phyloP scores from a whole-genome alignment of 2,888 invertebrate species.

The Melanargia galathea region DNA sequence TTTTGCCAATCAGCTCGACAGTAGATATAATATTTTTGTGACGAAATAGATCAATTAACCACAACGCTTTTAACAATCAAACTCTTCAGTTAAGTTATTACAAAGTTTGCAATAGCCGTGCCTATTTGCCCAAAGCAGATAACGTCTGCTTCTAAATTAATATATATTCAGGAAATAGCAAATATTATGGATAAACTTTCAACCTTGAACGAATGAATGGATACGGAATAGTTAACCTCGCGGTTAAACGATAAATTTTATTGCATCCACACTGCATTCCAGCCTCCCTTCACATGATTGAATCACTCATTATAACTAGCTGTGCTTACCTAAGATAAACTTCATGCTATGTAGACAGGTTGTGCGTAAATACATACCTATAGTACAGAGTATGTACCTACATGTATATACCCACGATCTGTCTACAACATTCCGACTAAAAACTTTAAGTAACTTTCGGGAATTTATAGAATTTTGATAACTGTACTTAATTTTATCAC shows the following conservation, averaged over 20 bases:
- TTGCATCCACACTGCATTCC: conserved; percentile 2
- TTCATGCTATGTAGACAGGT: not conserved
- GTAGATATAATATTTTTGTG: no score
- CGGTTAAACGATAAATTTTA: not conserved
- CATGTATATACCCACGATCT: no score
- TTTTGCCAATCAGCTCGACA: no score
- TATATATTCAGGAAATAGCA: conserved; percentile 1
- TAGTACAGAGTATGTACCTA: no score
- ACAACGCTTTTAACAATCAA: no score
- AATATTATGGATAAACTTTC: not conserved
- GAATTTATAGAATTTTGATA: not conserved
- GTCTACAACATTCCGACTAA: not conserved
- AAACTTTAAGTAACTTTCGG: not conserved
- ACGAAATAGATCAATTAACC: no score
- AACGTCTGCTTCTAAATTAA: not conserved
- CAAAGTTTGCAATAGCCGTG: not conserved
- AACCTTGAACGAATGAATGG: conserved; percentile 12
- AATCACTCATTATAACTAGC: not conserved
- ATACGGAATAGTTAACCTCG: not conserved
- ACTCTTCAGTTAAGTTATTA: no score
- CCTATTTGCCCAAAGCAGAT: not conserved
- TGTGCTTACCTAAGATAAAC: not conserved
- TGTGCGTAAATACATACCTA: not conserved
- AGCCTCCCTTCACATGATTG: conserved; percentile 9
- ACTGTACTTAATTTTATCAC: no score